phyloP scores from a whole-genome alignment of 2,888 invertebrate species.

The Mesorhabditis spiculigera region DNA sequence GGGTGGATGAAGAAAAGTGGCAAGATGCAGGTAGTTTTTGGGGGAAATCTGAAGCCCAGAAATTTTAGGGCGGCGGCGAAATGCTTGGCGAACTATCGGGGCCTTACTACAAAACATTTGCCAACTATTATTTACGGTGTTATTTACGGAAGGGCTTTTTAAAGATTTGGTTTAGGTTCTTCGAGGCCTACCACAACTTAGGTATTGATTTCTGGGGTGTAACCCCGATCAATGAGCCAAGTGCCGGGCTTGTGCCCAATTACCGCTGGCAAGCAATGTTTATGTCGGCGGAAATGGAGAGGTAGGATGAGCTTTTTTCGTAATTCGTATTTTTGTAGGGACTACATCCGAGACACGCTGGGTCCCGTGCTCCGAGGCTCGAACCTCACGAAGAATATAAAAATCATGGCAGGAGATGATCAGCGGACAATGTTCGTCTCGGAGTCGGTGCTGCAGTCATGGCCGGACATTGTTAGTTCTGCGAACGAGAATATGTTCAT shows the following conservation, averaged over 20 bases:
- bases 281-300: constrained; percentile 56
- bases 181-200: constrained; percentile 72
- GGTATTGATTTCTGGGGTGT: constrained; percentile 74
- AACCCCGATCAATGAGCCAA: constrained; percentile 82
- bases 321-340: constrained; percentile 68
- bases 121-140: constrained; percentile 73
- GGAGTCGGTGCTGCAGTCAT: constrained; percentile 64
- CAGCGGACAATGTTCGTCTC: constrained; percentile 34
- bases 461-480: constrained; percentile 67
- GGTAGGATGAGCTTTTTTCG: constrained; percentile 51
- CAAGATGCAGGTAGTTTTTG: constrained; percentile 54
- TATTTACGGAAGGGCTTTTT: constrained; percentile 65
- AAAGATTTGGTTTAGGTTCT: constrained; percentile 66
- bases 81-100: constrained; percentile 59
- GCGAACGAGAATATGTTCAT: too few species aligned
- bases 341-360: constrained; percentile 73
- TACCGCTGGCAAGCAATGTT: constrained; percentile 73
- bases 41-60: background rate
- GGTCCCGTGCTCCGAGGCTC: constrained; percentile 71
- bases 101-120: constrained; percentile 75
- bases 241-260: constrained; percentile 59
- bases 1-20: constrained; percentile 66
- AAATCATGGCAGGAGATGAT: constrained; percentile 75
- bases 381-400: constrained; percentile 66
- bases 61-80: constrained; percentile 56